Base-by-base conservation (phyloP, 2,113 vertebrate genomes). In the Dryoscopus gambensis region DNA sequence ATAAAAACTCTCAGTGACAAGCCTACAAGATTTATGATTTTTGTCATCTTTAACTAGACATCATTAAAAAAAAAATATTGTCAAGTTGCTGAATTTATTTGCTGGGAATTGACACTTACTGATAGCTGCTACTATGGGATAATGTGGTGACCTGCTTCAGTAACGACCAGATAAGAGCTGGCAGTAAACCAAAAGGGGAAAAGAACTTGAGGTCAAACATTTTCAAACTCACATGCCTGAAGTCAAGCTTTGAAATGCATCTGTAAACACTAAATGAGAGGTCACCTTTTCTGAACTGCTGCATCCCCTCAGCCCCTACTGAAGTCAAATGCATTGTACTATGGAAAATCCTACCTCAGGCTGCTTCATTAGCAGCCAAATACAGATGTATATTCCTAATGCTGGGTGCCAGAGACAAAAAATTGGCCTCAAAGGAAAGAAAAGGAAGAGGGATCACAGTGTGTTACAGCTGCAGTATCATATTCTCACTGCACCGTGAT, bases 41-140 rank as follows among this genome's bases (percentile, higher is more conserved):
- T 89, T 95, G 93, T 87, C 93, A 95, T 89, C 93, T 93, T 95
- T 96, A 96, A 97, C 95, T 57, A 95, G 74, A 65, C 49, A 75
- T 79, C 62, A 35, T 89, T 89, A 70, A 96, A 93, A 87, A 84
- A 40, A 65, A 67, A 8, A 82, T 52, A 87, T 57, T 80, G 80
- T 71, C 57, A 82, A 59, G 70, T 37, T 76, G 81, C 78, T 87
- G 77, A 95, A 95, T 89, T 91, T 14, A 78, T 96, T 94, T 91
- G 46, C 81, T 79, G 91, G 84, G 63, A 95, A 96, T 87, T 91
- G 94, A 96, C 94, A 91, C 87, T 91, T 89, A 87, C 64, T 93
- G 93, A 95, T 89, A 91, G 87, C 62, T 87, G 74, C 78, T 82
- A 80, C 44, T 89, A 84, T 65, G 69, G 93, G 77, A 84, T 93